Evolutionary conservation across 2,888 invertebrate genomes (phyloP).

Genomic region (Criorhina ranunculi): DNA sequence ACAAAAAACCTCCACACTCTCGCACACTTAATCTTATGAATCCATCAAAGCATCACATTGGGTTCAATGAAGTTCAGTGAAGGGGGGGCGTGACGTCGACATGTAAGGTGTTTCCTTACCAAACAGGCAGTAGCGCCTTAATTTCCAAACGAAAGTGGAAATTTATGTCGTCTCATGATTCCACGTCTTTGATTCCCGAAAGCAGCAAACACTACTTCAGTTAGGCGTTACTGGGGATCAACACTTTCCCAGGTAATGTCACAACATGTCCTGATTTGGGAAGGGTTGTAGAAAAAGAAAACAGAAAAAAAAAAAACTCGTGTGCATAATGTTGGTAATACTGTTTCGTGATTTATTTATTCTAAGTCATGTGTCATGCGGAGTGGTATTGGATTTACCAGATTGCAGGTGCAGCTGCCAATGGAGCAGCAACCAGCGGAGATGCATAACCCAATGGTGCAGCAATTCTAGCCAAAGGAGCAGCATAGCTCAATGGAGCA

Average conservation of each 20-base stretch:
- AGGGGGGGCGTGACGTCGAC: slow-evolving; percentile 20
- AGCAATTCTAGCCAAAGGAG: slow-evolving; percentile 83
- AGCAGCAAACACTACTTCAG: slow-evolving; percentile 41
- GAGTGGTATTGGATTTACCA: slow-evolving; percentile 19
- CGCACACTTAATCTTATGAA: slow-evolving; percentile 42
- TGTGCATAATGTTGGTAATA: slow-evolving; percentile 20
- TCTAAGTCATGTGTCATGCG: slow-evolving; percentile 28
- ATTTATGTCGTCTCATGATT: slow-evolving; percentile 71
- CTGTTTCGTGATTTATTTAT: slow-evolving; percentile 60
- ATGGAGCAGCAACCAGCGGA: slow-evolving; percentile 17
- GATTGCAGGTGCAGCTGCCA: slow-evolving; percentile 29
- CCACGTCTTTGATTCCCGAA: slow-evolving; percentile 64
- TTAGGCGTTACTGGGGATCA: slow-evolving; percentile 51
- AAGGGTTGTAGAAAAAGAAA: background rate
- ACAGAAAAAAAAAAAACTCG: background rate
- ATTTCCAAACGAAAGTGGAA: slow-evolving; percentile 57
- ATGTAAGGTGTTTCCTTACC: slow-evolving; percentile 25
- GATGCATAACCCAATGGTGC: slow-evolving; percentile 34
- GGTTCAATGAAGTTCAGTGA: slow-evolving; percentile 70
- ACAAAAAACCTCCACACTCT: background rate
- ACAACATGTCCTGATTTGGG: slow-evolving; percentile 7
- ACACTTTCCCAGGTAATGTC: slow-evolving; percentile 38
- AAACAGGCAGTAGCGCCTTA: slow-evolving; percentile 18
- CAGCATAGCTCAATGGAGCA: slow-evolving; percentile 86
- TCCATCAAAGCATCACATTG: slow-evolving; percentile 57